Percentiles rank a stretch among this genome's conserved stretches.
Evolutionary conservation across 2,797 vertebrate genomes (phyloP).

Genomic region (Emys orbicularis): DNA sequence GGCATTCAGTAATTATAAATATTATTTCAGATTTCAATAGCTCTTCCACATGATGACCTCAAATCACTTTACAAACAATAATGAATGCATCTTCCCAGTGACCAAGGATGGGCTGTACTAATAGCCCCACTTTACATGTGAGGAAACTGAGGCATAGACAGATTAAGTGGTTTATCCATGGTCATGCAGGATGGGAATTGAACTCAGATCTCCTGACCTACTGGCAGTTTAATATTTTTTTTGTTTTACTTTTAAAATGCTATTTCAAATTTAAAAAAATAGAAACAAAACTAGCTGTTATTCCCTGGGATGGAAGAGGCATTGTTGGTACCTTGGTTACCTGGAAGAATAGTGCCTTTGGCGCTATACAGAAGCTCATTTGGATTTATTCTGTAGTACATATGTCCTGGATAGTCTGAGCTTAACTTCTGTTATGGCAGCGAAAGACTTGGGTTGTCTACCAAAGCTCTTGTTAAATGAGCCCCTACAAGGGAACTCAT

Average conservation of each 20-base stretch:
- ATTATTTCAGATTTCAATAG: background rate
- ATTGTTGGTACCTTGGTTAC: background rate
- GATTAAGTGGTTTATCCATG: background rate
- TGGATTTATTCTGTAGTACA: background rate
- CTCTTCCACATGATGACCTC: background rate
- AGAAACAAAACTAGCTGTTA: background rate
- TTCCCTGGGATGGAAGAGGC: background rate
- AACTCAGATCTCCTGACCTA: background rate
- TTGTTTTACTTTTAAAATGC: conserved; percentile 18
- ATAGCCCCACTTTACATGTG: background rate
- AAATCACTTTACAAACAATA: background rate
- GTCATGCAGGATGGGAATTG: no score
- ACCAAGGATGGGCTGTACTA: background rate
- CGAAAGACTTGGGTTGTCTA: background rate
- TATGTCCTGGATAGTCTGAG: background rate
- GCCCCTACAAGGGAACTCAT: background rate
- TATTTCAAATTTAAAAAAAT: background rate
- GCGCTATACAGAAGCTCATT: background rate
- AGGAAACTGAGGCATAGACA: background rate
- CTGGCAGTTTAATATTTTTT: background rate
- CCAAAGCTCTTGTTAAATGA: conserved; percentile 5
- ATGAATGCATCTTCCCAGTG: background rate
- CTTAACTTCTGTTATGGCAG: conserved; percentile 13
- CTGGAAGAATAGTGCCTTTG: background rate
- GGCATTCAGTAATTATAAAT: background rate